Evolutionary conservation across 2,888 invertebrate genomes (phyloP).

Genomic region (Cephus nigrinus): DNA sequence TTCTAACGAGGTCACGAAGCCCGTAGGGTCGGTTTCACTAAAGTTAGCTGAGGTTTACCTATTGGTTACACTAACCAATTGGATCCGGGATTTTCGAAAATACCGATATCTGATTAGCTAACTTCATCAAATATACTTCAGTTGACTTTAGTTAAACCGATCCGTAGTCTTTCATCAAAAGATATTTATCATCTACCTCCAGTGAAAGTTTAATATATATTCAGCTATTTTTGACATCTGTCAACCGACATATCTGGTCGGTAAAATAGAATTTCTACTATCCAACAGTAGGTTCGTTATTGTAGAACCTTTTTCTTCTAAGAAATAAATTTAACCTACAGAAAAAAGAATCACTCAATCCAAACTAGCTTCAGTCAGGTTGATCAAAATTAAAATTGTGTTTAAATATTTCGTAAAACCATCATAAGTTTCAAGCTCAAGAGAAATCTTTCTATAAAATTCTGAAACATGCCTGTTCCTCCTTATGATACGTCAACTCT

Average conservation of each 20-base stretch:
- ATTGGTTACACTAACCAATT: too few relatives aligned
- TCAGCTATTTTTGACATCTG: not conserved
- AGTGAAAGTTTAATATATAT: not conserved
- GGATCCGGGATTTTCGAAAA: not conserved
- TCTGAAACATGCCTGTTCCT: not conserved
- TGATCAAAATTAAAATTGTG: not conserved
- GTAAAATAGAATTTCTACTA: not conserved
- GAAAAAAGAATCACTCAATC: not conserved
- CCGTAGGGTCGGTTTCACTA: not conserved
- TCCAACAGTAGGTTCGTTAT: not conserved
- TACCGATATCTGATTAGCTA: not conserved
- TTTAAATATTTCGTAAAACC: not conserved
- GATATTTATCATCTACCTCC: not conserved
- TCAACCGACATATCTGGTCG: not conserved
- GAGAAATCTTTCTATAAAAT: not conserved
- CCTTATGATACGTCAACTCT: not conserved
- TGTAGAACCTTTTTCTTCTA: not conserved
- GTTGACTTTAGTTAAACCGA: too few relatives aligned
- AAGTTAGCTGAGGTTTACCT: too few relatives aligned
- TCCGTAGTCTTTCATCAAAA: not conserved
- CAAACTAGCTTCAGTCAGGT: not conserved
- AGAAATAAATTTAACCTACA: not conserved
- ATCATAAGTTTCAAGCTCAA: not conserved
- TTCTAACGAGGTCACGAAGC: constrained; percentile 11
- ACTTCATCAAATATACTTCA: too few relatives aligned